phyloP scores from a whole-genome alignment of 2,113 vertebrate genomes.

The Connochaetes taurinus region DNA sequence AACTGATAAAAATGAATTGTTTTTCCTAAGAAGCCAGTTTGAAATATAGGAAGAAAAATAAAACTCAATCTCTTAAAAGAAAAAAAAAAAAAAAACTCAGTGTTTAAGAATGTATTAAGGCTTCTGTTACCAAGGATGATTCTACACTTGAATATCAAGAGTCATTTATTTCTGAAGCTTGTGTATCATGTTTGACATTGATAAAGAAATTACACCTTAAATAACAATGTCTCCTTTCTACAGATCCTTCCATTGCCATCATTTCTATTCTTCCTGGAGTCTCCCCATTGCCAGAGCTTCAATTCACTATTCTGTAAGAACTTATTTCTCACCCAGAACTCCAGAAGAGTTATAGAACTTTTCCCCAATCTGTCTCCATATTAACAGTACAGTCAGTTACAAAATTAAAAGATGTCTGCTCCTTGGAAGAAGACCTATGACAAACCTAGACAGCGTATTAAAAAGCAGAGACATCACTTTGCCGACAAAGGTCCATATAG shows the following conservation, averaged over 20 bases:
- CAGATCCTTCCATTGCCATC: not conserved
- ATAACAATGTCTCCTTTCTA: not conserved
- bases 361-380: not conserved
- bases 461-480: not conserved
- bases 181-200: not conserved
- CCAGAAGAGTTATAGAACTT: not conserved
- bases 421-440: not conserved
- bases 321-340: not conserved
- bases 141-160: not conserved
- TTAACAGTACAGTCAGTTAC: not conserved
- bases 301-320: not conserved
- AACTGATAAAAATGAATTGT: not conserved
- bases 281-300: not conserved
- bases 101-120: not conserved
- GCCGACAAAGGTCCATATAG: not conserved
- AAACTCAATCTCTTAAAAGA: not conserved
- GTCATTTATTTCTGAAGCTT: not conserved
- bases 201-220: not conserved
- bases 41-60: not conserved
- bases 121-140: not conserved
- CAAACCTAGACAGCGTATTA: not conserved
- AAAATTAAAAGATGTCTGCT: not conserved
- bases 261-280: not conserved
- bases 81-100: not conserved
- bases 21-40: slow-evolving; percentile 13